A percentile compares a stretch with the other conserved stretches of the same genome.
Evolutionary conservation across 2,888 invertebrate genomes (phyloP).

Genomic region (Lasiommata megera): DNA sequence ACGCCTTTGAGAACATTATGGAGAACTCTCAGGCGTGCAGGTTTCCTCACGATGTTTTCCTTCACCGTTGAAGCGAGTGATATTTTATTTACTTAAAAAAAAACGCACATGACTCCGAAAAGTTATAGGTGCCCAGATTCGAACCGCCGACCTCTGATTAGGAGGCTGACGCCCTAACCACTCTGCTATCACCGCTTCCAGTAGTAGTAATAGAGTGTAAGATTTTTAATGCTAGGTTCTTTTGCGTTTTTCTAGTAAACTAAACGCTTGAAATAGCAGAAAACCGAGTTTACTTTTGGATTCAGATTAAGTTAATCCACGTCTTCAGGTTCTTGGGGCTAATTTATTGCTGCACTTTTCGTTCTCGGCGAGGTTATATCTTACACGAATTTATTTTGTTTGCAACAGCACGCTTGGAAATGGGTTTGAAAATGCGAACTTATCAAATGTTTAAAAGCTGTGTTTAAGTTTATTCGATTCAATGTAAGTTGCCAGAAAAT

Average conservation of each 20-base stretch:
- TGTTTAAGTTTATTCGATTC: not conserved
- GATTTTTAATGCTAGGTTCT: too few relatives aligned
- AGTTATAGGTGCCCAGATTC: too few relatives aligned
- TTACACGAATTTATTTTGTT: slow-evolving; percentile 30
- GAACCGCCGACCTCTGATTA: too few relatives aligned
- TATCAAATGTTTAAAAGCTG: slow-evolving; percentile 1
- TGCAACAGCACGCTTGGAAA: slow-evolving; percentile 19
- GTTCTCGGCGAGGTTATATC: slow-evolving; percentile 32
- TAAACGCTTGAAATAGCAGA: slow-evolving; percentile 8
- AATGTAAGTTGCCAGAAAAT: not conserved
- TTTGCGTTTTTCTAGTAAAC: not conserved
- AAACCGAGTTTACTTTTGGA: slow-evolving; percentile 37
- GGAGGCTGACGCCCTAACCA: too few relatives aligned
- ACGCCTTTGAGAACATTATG: too few relatives aligned
- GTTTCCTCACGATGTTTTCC: too few relatives aligned
- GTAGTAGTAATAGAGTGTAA: too few relatives aligned
- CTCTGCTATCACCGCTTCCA: too few relatives aligned
- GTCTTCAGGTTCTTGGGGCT: slow-evolving; percentile 43
- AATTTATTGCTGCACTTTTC: slow-evolving; percentile 46
- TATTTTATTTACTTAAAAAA: too few relatives aligned
- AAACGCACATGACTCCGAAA: too few relatives aligned
- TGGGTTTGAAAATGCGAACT: slow-evolving; percentile 16
- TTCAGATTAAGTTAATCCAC: slow-evolving; percentile 46
- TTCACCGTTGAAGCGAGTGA: too few relatives aligned
- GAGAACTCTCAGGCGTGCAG: too few relatives aligned